phyloP scores from a whole-genome alignment of 2,113 vertebrate species.

The Micromys minutus region DNA sequence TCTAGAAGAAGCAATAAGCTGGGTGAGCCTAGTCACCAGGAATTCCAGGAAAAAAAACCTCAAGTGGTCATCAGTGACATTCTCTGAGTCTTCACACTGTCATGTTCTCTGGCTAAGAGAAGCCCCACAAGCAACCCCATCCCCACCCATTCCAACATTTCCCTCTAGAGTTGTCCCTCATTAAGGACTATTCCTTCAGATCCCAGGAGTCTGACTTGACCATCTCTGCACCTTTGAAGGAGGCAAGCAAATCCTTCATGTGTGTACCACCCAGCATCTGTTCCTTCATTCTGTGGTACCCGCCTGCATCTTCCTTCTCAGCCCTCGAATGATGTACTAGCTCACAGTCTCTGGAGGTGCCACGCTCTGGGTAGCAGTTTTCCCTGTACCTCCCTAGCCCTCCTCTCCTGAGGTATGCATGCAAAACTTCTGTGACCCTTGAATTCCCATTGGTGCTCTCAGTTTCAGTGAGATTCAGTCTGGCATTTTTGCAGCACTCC shows the following conservation, averaged over 20 bases:
- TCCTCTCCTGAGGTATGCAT: no score
- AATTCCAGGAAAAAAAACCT: conserved; percentile 10
- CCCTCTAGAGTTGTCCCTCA: not conserved
- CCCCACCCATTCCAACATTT: accelerated
- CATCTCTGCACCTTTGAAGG: not conserved
- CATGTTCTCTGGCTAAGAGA: not conserved
- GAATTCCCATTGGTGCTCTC: not conserved
- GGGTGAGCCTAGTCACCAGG: not conserved
- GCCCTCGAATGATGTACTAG: not conserved
- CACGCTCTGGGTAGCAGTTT: not conserved
- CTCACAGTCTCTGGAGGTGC: not conserved
- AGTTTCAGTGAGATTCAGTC: not conserved
- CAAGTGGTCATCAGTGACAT: not conserved
- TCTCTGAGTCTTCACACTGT: not conserved
- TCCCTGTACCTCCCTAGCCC: accelerated
- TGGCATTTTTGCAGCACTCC: not conserved
- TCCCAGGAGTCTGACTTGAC: not conserved
- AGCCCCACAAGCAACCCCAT: not conserved
- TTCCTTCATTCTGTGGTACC: not conserved
- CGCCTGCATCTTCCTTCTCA: not conserved
- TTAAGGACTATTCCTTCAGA: not conserved
- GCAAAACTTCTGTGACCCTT: not conserved
- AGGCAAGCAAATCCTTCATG: not conserved
- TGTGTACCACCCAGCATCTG: not conserved
- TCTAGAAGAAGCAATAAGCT: not conserved